Evolutionary conservation across 37 sponge, comb jelly and placozoan genomes (phyloP).

Genomic region (Hormiphora californensis): DNA sequence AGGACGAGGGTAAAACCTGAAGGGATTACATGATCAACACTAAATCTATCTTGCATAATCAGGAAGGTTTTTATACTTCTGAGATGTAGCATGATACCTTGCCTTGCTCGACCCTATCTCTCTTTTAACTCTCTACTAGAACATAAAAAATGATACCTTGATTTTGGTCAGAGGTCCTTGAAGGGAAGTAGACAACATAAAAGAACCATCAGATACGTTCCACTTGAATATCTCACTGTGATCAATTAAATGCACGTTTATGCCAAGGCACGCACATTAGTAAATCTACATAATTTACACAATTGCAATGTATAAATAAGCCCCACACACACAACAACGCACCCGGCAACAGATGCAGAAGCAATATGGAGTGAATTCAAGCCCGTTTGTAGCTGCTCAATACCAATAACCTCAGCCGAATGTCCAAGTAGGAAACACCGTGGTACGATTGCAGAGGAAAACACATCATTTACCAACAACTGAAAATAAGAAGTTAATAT

Average conservation of each 20-base stretch:
- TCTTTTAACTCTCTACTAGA: background rate
- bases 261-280: no score
- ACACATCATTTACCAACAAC: conserved; percentile 21
- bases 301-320: no score
- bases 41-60: no score
- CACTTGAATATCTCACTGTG: conserved; percentile 30
- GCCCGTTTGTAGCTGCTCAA: background rate
- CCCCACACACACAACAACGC: background rate
- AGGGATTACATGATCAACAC: no score
- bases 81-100: no score
- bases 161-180: conserved; percentile 38
- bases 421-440: conserved; percentile 32
- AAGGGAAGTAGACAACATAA: background rate
- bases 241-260: no score
- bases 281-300: no score
- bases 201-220: background rate
- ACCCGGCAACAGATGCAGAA: conserved; percentile 1
- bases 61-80: no score
- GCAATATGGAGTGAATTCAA: background rate
- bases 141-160: background rate
- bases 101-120: no score
- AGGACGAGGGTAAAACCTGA: background rate
- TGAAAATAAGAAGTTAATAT: no score
- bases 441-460: background rate
- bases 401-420: conserved; percentile 10